Conservation (phyloP, 2,797 vertebrate species). For the Taeniopygia guttata region DNA sequence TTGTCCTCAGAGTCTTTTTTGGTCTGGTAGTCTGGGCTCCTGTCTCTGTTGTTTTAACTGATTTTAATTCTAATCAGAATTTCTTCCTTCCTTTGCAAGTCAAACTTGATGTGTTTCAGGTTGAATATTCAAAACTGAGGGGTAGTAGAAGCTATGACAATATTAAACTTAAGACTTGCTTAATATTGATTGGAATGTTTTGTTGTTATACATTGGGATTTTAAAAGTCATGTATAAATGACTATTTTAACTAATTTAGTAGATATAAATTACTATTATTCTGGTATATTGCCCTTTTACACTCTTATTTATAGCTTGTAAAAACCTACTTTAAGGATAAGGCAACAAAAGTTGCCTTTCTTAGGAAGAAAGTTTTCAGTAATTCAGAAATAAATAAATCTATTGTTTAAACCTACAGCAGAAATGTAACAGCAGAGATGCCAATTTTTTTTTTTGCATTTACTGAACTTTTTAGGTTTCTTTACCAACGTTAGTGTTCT, state of each 20-base stretch:
- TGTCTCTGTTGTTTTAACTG: not conserved
- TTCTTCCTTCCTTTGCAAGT: not conserved
- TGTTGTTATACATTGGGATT: not conserved
- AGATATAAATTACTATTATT: not conserved
- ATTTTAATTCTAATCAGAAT: not conserved
- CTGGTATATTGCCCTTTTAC: not conserved
- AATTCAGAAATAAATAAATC: not conserved
- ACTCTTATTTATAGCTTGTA: not conserved
- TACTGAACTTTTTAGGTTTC: not conserved
- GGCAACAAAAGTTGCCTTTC: not conserved
- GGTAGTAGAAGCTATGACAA: not conserved
- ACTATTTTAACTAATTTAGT: not conserved
- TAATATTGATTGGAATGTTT: not conserved
- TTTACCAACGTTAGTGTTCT: slow-evolving; percentile 12
- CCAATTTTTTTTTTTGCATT: not conserved
- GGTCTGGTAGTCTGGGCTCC: not conserved
- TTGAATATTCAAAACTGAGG: not conserved
- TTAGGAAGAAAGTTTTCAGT: not conserved
- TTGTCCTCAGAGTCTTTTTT: not conserved
- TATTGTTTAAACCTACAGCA: not conserved
- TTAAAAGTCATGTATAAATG: not conserved
- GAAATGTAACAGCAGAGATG: not conserved
- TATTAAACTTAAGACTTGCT: not conserved
- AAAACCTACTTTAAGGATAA: not conserved
- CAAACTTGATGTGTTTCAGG: not conserved